A percentile compares a stretch with the other conserved stretches of the same genome.
These are phyloP conservation scores for Chionis minor DNA, from an alignment of 2,113 vertebrate genomes.

Conservation along the genomic window DNA sequence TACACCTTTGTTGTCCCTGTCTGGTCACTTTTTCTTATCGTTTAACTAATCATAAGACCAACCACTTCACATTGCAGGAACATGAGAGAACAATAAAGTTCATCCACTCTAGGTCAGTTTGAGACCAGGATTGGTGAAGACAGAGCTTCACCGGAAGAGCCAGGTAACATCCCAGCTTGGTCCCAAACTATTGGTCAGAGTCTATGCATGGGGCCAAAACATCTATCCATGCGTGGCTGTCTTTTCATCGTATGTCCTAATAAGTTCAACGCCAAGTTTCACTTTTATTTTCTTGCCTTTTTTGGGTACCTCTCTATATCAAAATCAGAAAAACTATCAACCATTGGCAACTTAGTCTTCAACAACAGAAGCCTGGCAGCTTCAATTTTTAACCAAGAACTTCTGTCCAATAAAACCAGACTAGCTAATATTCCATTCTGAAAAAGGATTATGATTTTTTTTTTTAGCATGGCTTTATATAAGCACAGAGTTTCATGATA, in stretches of 20 bases:
- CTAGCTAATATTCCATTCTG: neutral
- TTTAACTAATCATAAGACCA: neutral
- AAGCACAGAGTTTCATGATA: neutral
- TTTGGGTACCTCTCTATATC: neutral
- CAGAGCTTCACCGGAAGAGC: neutral
- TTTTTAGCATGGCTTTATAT: neutral
- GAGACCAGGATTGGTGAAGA: neutral
- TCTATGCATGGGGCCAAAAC: rapidly evolving
- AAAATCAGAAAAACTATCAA: neutral
- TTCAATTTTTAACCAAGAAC: neutral
- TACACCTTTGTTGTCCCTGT: neutral
- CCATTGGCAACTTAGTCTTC: neutral
- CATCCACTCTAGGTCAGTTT: neutral
- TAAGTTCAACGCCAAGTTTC: neutral
- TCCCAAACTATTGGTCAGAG: neutral
- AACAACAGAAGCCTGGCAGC: neutral
- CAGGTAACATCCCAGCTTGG: neutral
- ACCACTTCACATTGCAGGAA: neutral
- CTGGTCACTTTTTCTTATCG: neutral
- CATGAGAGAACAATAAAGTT: neutral
- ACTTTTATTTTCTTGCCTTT: neutral
- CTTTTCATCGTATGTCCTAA: neutral
- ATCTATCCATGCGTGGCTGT: neutral
- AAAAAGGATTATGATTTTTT: neutral
- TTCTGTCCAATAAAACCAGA: neutral